Evolutionary conservation across 1,140 invertebrate species (phyloP).

Genomic region (Leptonema lineaticorne): DNA sequence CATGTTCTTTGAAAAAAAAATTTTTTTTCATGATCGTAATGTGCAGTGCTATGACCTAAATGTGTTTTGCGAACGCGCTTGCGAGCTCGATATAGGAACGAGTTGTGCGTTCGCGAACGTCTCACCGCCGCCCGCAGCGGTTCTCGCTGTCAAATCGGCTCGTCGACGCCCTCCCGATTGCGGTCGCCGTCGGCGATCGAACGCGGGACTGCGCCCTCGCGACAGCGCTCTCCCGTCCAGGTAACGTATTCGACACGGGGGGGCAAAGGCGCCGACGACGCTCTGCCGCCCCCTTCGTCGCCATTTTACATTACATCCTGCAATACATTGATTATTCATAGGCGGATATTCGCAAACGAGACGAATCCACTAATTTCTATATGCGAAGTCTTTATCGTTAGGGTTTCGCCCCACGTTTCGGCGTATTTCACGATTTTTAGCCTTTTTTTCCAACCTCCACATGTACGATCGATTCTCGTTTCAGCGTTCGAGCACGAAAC

Average conservation of each 20-base stretch:
- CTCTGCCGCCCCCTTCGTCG: background rate
- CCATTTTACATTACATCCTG: background rate
- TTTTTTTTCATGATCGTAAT: too few species aligned
- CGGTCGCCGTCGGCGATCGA: background rate
- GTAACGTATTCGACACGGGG: background rate
- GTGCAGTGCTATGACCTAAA: too few species aligned
- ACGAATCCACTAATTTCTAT: too few species aligned
- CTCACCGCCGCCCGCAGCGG: background rate
- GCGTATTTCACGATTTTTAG: background rate
- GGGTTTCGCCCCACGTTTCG: too few species aligned
- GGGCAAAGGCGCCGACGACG: background rate
- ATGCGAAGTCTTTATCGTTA: too few species aligned
- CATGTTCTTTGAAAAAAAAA: too few species aligned
- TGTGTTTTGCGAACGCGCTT: too few species aligned
- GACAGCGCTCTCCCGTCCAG: background rate
- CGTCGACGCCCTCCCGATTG: background rate
- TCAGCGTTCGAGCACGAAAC: background rate
- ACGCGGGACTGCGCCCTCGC: background rate
- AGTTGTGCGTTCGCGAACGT: background rate
- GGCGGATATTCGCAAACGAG: background rate
- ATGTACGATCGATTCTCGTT: slow-evolving; percentile 9
- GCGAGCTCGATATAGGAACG: background rate
- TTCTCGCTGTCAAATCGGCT: slow-evolving; percentile 11
- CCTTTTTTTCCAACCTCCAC: too few species aligned
- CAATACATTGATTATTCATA: background rate